Percentiles rank a stretch among this genome's conserved stretches.
phyloP scores from a whole-genome alignment of 1,140 invertebrate species.

The Aricia agestis region DNA sequence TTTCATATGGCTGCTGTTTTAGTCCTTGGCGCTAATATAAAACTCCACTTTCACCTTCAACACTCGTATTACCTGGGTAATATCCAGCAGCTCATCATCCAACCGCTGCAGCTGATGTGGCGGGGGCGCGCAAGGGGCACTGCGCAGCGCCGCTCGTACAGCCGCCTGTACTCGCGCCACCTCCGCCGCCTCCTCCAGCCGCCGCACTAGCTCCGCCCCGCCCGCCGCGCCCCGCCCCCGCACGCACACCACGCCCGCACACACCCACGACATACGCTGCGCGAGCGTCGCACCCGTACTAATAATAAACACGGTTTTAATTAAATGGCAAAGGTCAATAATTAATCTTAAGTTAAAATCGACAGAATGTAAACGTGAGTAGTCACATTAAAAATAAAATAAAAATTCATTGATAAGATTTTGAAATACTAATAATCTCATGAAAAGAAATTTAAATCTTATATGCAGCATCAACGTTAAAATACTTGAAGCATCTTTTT shows the following conservation, averaged over 20 bases:
- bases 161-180: conserved; percentile 88
- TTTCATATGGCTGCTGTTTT: too few species aligned
- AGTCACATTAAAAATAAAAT: too few species aligned
- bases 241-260: conserved; percentile 96
- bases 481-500: background rate
- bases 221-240: conserved; percentile 88
- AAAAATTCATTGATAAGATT: too few species aligned
- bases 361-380: too few species aligned
- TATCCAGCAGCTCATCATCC: conserved; percentile 80
- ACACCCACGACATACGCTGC: conserved; percentile 92
- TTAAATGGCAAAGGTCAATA: background rate
- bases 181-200: conserved; percentile 96
- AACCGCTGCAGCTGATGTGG: conserved; percentile 73
- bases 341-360: too few species aligned
- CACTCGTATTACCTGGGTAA: conserved; percentile 81
- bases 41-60: too few species aligned
- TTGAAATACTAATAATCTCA: too few species aligned
- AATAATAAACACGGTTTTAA: conserved; percentile 26
- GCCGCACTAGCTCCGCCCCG: conserved; percentile 90
- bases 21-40: too few species aligned
- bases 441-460: background rate
- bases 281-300: conserved; percentile 80
- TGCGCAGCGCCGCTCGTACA: conserved; percentile 78
- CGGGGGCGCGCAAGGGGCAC: conserved; percentile 68
- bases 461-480: background rate